Base-by-base conservation (phyloP, 1,140 invertebrate species). In the Nasonia vitripennis region DNA sequence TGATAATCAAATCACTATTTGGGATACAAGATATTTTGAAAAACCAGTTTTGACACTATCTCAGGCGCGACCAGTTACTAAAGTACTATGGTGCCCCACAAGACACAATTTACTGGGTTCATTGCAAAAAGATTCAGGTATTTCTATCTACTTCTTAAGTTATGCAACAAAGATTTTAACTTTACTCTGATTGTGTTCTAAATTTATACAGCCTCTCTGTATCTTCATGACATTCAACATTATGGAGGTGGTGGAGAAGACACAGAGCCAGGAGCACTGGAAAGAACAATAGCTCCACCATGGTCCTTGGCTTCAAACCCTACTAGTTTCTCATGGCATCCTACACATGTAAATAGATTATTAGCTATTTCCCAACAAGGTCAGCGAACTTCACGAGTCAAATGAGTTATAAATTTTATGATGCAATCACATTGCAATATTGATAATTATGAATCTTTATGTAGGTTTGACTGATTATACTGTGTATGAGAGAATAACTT, bases 21-120 rank as follows among this genome's bases (percentile, higher is more conserved):
- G 98, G 98, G 98, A 99, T 93, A 95, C 96, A 48, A 93, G 98
- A 79, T 96, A 96, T 89, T 97, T 98, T 91, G 97, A 98, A 87
- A 97, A 97, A 90, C 97, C 97, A 12, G 94, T 98, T 78, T 93
- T 97, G 17, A 95, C 95, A 51, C 93, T 97, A 77, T 94, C 95
- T 81, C 96, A 97, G 88, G 93, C 92, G 27, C 96, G 96, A 88
- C 95, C 95, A 85, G 94, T 98, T 74, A 93, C 94, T 20, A 97
- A 97, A 93, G 95, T 98, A 48, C 93, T 95, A 74, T 99, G 98
- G 98, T 98, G 97, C 92, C 97, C 98, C 11, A 98, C 97, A n/a
- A 96, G 97, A 89, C 94, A 95, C 51, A 97, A 97, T 91, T 93
- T 97, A 48, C 91, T 98, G 34, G 95, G 96, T 62, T 96, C 95